phyloP scores from a whole-genome alignment of 2,888 invertebrate species.

The Scaptomyza tumidula region DNA sequence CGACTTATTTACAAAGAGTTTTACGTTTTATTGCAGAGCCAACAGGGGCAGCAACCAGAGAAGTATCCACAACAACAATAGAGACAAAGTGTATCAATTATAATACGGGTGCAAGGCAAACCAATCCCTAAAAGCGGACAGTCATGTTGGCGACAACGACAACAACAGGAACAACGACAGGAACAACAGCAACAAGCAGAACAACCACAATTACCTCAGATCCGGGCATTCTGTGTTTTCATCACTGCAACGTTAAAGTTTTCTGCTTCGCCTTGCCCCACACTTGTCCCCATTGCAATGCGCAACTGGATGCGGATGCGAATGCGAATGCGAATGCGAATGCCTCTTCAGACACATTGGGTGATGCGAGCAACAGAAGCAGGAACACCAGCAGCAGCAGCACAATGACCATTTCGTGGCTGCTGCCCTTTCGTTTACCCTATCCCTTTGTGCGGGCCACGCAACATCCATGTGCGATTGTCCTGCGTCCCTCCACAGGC shows the following conservation, averaged over 20 bases:
- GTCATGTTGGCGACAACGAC: slow-evolving; percentile 70
- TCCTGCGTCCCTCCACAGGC: slow-evolving; percentile 94
- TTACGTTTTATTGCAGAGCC: slow-evolving; percentile 61
- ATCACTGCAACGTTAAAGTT: slow-evolving; percentile 93
- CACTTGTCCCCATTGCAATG: slow-evolving; percentile 91
- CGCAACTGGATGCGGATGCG: slow-evolving; percentile 85
- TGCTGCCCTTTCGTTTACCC: slow-evolving; percentile 93
- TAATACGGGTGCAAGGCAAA: slow-evolving; percentile 68
- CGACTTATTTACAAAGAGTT: slow-evolving; percentile 67
- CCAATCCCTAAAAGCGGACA: slow-evolving; percentile 30
- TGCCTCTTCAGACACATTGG: slow-evolving; percentile 29
- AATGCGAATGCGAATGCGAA: slow-evolving; percentile 37
- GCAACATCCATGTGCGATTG: slow-evolving; percentile 91
- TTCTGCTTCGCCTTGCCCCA: slow-evolving; percentile 92
- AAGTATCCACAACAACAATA: slow-evolving; percentile 18
- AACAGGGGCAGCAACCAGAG: slow-evolving; percentile 14
- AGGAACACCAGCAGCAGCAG: neutral
- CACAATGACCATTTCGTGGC: slow-evolving; percentile 83
- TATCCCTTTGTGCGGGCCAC: slow-evolving; percentile 94
- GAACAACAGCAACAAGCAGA: slow-evolving; percentile 16
- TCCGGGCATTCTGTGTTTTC: slow-evolving; percentile 94
- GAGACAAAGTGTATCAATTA: slow-evolving; percentile 78
- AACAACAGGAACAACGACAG: slow-evolving; percentile 7
- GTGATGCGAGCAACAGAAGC: slow-evolving; percentile 20
- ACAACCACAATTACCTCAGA: slow-evolving; percentile 85